Evolutionary conservation across 2,888 invertebrate species (phyloP), one percentile per base, ranked within the genome.

Genomic region (Agapostemon virescens): DNA sequence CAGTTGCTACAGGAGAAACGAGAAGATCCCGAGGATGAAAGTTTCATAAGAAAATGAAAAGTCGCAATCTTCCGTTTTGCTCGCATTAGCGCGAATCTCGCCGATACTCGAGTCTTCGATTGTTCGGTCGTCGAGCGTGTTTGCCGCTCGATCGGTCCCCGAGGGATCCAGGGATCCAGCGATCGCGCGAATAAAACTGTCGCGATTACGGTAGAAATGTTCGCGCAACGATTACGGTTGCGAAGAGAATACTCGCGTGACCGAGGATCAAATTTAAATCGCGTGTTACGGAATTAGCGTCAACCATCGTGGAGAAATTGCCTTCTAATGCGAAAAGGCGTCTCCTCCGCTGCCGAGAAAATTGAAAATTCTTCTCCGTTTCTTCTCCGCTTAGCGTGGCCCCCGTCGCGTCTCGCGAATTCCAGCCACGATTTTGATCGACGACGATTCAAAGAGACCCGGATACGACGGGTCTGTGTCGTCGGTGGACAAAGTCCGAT

Each of bases 211-310:
- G n/a, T n/a, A n/a, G n/a, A n/a, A n/a, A n/a, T n/a, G n/a, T n/a
- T n/a, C n/a, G n/a, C n/a, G n/a, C n/a, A n/a, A n/a, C n/a, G n/a
- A n/a, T n/a, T n/a, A n/a, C n/a, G 13, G 6, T 26, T 15, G 52
- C 26, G 63, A 20, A 20, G 17, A 1, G 17, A 20, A 23, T 26
- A n/a, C 36, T 38, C 42, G 38, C n/a, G 30, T 3, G n/a, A 5
- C 15, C 1, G 5, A 17, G 17, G 33, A 55, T 64, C 26, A 17
- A 69, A 69, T 38, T 42, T 42, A 69, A 77, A 74, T 69, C 49
- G 15, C 15, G n/a, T 33, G 11, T 7, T 15, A 15, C 40, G 38
- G 5, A 20, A 20, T 49, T 49, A n/a, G 49, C 49, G 49, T n/a
- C 3, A 49, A n/a, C n/a, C 23, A 20, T n/a, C 26, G n/a, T 23